Evolutionary conservation across 1,140 invertebrate genomes (phyloP), one percentile per base, ranked within the genome.

Genomic region (Drosophila orena): DNA sequence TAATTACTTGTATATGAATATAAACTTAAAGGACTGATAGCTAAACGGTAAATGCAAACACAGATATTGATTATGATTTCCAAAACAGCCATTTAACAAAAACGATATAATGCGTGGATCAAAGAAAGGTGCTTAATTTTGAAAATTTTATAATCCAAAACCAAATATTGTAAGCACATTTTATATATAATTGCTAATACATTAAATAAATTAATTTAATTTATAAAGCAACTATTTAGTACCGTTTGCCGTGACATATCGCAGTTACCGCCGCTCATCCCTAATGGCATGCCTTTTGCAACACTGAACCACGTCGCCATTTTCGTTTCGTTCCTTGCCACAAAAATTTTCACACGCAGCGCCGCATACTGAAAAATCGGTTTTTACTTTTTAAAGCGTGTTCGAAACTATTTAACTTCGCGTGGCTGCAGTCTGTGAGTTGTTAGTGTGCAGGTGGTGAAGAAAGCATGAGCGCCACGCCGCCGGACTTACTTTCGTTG

Each of bases 401-500:
- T n/a, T 24, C 12, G 8, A 4, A 66, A 22, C 53, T 34, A 8
- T 53, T 38, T 6, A 14, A 47, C 24, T 40, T 24, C 20, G 1
- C 17, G 15, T 20, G n/a, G 37, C 14, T 57, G n/a, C 14, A 20
- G 20, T 40, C 20, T 2, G 1, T 2, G 1, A 38, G 30, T 17
- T 14, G 20, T 24, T 8, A 7, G n/a, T 35, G 34, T 43, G 3
- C 17, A 22, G 27, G 38, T 30, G 56, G 5, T 34, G 12, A 14
- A 4, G 7, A 22, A 57, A 46, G n/a, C 54, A 91, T 91, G 90
- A 90, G 81, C 69, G 70, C 66, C 65, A 75, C 89, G 11, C 83
- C 88, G 24, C 80, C 88, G 55, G 72, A 83, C 12, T 34, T 79
- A 35, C 20, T 79, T 52, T 62, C 43, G 12, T 24, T 60, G 30